Evolutionary conservation across 2,888 invertebrate genomes (phyloP).

Genomic region (Pheosia gnoma): DNA sequence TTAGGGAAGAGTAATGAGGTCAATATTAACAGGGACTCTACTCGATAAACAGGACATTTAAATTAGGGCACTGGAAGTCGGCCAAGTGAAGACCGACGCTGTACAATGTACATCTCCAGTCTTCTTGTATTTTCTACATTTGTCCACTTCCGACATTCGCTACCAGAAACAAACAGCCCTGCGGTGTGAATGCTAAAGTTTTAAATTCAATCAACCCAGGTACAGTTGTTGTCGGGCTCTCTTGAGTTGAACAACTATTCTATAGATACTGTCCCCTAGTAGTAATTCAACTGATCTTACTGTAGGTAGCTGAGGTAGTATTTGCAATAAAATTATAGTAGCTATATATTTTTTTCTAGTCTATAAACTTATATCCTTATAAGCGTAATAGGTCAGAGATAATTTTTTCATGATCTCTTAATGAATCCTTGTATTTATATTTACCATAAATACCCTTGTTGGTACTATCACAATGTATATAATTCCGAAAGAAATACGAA

Average conservation of each 20-base stretch:
- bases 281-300: too few species aligned
- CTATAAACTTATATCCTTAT: too few species aligned
- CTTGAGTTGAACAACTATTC: not conserved
- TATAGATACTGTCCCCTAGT: too few species aligned
- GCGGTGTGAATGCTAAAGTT: conserved; percentile 67
- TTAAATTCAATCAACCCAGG: conserved; percentile 46
- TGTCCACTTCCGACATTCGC: conserved; percentile 68
- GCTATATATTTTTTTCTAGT: too few species aligned
- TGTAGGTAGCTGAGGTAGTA: too few species aligned
- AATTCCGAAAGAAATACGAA: conserved; percentile 8
- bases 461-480: not conserved
- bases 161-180: conserved; percentile 73
- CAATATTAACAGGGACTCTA: conserved; percentile 19
- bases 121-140: conserved; percentile 68
- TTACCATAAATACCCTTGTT: too few species aligned
- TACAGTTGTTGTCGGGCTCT: conserved; percentile 9
- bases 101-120: conserved; percentile 18
- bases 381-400: too few species aligned
- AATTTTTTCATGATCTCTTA: not conserved
- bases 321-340: too few species aligned
- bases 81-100: conserved; percentile 62
- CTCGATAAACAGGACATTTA: conserved; percentile 68
- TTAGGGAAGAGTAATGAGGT: too few species aligned
- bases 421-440: not conserved
- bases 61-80: conserved; percentile 67